Percentiles rank a stretch among this genome's conserved stretches.
Conservation (phyloP, 53 echinoderm and acorn worm species). For the Echinarachnius parma region DNA sequence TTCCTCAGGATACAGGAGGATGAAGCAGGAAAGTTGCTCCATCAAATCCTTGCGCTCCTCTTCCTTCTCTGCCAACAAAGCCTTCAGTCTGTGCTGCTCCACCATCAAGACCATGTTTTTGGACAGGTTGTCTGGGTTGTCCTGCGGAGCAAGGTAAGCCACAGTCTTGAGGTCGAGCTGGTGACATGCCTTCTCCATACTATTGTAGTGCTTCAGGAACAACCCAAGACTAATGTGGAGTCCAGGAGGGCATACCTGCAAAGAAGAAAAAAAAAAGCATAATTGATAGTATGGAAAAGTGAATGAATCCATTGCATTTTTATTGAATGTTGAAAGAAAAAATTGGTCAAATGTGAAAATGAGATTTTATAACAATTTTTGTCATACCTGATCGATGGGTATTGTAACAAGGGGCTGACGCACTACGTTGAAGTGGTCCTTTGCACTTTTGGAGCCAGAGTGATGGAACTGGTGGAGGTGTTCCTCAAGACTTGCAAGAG, state of each 20-base stretch:
- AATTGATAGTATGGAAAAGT: too few relatives aligned
- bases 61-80: neutral
- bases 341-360: neutral
- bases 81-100: neutral
- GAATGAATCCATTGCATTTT: slow-evolving; percentile 4
- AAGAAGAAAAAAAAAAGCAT: too few relatives aligned
- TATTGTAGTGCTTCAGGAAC: slow-evolving; percentile 9
- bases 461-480: neutral
- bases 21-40: slow-evolving; percentile 25
- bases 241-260: slow-evolving; percentile 32
- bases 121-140: neutral
- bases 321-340: slow-evolving; percentile 17
- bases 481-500: neutral
- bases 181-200: slow-evolving; percentile 17
- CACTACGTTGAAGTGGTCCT: slow-evolving; percentile 1
- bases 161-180: slow-evolving; percentile 12
- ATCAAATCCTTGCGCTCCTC: slow-evolving; percentile 2
- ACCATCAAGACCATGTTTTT: neutral
- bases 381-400: slow-evolving; percentile 7
- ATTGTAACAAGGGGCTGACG: slow-evolving; percentile 1
- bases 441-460: neutral
- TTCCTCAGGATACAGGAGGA: slow-evolving; percentile 7
- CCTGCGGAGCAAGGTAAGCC: neutral
- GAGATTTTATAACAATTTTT: neutral
- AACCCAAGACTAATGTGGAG: slow-evolving; percentile 26